phyloP scores from a whole-genome alignment of 2,113 vertebrate genomes.

The Osmerus mordax region DNA sequence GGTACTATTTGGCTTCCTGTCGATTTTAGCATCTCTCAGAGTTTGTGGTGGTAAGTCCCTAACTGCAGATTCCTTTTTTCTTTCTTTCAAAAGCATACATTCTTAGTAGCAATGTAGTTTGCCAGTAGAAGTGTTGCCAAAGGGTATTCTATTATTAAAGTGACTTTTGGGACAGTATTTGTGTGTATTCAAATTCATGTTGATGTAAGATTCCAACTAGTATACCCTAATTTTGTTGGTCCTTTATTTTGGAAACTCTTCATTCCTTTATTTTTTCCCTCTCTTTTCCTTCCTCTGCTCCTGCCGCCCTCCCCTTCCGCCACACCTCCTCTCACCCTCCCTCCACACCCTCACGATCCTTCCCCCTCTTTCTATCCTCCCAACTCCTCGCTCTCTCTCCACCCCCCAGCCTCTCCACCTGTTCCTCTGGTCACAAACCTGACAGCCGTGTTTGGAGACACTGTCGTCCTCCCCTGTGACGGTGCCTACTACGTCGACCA shows the following conservation, averaged over 20 bases:
- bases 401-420: neutral
- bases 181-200: too few relatives aligned
- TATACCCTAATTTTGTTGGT: neutral
- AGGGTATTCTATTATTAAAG: too few relatives aligned
- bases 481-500: neutral
- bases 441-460: neutral
- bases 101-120: too few relatives aligned
- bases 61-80: neutral
- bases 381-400: neutral
- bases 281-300: neutral
- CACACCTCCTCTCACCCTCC: neutral
- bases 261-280: neutral
- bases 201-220: too few relatives aligned
- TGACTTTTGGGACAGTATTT: too few relatives aligned
- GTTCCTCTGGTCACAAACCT: neutral
- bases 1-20: neutral
- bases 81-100: neutral
- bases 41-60: neutral
- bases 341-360: neutral
- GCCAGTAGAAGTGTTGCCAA: too few relatives aligned
- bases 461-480: conserved; percentile 28
- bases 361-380: neutral
- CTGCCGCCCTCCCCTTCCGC: neutral
- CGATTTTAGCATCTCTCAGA: neutral
- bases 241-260: neutral